phyloP scores from a whole-genome alignment of 2,113 vertebrate species.

The Laticauda colubrina region DNA sequence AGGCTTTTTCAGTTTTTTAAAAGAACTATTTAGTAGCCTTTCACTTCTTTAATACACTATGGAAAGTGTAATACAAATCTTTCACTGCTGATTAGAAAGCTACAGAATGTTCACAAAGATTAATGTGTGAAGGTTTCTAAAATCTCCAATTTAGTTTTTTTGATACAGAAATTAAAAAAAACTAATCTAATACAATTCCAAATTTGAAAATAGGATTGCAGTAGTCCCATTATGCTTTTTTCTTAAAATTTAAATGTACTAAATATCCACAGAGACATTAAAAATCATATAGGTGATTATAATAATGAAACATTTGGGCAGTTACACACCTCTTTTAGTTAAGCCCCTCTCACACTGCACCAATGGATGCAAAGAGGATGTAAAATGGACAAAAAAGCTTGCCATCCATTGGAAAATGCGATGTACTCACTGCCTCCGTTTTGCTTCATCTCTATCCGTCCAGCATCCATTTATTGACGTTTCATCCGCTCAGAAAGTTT shows the following conservation, averaged over 20 bases:
- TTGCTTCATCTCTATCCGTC: too few relatives aligned
- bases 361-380: too few relatives aligned
- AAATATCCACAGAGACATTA: background rate
- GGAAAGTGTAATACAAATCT: constrained; percentile 19
- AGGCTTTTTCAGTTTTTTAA: constrained; percentile 8
- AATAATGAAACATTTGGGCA: background rate
- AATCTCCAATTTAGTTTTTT: constrained; percentile 4
- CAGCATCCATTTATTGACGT: too few relatives aligned
- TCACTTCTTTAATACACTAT: constrained; percentile 9
- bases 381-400: too few relatives aligned
- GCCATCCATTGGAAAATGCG: too few relatives aligned
- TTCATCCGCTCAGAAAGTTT: too few relatives aligned
- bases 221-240: background rate
- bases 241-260: background rate
- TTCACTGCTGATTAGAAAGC: constrained; percentile 8
- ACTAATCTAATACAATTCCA: background rate
- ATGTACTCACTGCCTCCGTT: too few relatives aligned
- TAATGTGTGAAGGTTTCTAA: constrained; percentile 18
- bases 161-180: constrained; percentile 13
- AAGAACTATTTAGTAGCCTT: constrained; percentile 31
- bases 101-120: background rate
- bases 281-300: background rate
- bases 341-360: too few relatives aligned
- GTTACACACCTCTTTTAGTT: background rate
- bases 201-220: background rate